Conservation (phyloP, 2,797 vertebrate genomes). For the Synaphobranchus kaupii region DNA sequence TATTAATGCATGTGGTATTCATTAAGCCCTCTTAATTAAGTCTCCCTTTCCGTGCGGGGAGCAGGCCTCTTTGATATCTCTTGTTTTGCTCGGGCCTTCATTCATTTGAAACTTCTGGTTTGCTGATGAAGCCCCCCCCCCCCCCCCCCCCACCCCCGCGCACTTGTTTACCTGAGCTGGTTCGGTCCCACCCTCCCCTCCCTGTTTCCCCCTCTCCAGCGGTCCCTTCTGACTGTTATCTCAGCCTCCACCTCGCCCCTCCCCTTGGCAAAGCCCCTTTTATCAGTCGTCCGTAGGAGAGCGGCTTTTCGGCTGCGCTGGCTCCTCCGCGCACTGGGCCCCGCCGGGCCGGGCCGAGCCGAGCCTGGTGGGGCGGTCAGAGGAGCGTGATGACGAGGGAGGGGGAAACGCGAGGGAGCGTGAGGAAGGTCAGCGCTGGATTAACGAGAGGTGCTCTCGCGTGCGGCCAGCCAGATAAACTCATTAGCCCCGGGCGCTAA, state of each 20-base stretch:
- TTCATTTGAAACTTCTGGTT: conserved; percentile 54
- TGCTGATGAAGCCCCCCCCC: conserved; percentile 48
- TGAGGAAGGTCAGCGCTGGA: conserved; percentile 40
- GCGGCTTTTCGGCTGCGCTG: neutral
- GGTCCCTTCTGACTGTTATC: neutral
- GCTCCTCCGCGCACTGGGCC: neutral
- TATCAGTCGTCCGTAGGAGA: conserved; percentile 47
- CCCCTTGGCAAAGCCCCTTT: conserved; percentile 33
- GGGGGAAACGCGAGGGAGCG: conserved; percentile 21
- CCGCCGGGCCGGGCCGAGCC: neutral
- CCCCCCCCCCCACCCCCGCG: conserved; percentile 5
- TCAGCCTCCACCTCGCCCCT: neutral
- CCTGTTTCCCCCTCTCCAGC: too few relatives aligned
- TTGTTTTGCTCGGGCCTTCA: conserved; percentile 50
- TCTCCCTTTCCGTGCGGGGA: conserved; percentile 46
- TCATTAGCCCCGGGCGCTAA: conserved; percentile 41
- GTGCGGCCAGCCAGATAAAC: conserved; percentile 49
- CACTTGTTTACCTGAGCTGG: conserved; percentile 23
- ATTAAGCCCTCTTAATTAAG: conserved; percentile 61
- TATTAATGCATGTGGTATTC: conserved; percentile 64
- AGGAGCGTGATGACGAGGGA: neutral
- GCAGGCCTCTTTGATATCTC: conserved; percentile 45
- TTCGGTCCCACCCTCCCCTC: neutral
- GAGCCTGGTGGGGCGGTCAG: neutral
- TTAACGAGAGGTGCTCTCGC: conserved; percentile 36